Conservation (phyloP, 2,113 vertebrate genomes). For the Andinoacara biseriatus region DNA sequence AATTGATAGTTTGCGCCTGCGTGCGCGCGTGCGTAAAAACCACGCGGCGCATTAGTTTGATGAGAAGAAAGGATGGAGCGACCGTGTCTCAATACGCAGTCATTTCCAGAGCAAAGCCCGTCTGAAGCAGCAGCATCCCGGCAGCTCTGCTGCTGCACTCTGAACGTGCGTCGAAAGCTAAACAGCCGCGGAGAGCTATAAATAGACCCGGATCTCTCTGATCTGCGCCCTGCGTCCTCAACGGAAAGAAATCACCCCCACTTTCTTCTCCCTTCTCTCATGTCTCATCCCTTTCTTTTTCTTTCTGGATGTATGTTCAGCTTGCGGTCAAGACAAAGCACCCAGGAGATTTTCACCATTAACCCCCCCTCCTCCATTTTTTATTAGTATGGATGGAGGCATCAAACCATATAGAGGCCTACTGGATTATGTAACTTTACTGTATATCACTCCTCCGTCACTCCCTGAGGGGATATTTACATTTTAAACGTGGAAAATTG, state of each 20-base stretch:
- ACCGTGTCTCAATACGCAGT: conserved; percentile 32
- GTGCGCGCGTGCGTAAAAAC: conserved; percentile 34
- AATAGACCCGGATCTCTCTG: conserved; percentile 74
- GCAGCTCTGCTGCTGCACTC: conserved; percentile 74
- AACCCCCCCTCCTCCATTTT: conserved; percentile 25
- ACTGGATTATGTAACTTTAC: conserved; percentile 48
- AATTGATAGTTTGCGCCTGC: conserved; percentile 36
- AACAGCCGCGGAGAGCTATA: conserved; percentile 76
- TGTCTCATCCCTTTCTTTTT: conserved; percentile 10
- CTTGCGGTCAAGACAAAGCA: conserved; percentile 15
- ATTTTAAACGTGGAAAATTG: conserved; percentile 18
- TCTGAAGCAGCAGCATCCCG: conserved; percentile 74
- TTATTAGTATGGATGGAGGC: conserved; percentile 4
- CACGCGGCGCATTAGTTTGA: conserved; percentile 17
- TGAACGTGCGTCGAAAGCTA: conserved; percentile 81
- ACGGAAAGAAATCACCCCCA: conserved; percentile 61
- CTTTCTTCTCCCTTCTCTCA: conserved; percentile 22
- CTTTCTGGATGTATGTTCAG: conserved; percentile 45
- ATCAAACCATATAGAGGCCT: conserved; percentile 19
- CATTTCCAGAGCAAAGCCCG: conserved; percentile 54
- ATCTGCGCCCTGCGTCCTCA: conserved; percentile 68
- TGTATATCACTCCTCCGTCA: background rate
- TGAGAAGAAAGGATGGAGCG: conserved; percentile 5
- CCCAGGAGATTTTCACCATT: conserved; percentile 16
- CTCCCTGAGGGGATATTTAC: conserved; percentile 6